These are phyloP conservation scores for Zele albiditarsus DNA, from an alignment of 2,888 invertebrate species.

Conservation along the genomic window DNA sequence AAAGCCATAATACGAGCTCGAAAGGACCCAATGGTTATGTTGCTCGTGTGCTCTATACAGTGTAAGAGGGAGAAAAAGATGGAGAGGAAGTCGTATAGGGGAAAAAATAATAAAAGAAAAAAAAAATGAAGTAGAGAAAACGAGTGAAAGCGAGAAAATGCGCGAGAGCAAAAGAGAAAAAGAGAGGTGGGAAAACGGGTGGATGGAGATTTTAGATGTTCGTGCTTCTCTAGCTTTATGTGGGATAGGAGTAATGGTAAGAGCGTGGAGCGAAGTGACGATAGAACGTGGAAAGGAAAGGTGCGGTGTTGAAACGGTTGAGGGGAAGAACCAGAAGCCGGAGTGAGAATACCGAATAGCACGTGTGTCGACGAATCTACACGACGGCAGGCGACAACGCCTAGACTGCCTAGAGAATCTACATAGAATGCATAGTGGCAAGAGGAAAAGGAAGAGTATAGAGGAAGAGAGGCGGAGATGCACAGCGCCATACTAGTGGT, in stretches of 20 bases:
- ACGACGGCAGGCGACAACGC: slow-evolving; percentile 23
- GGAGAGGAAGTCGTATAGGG: slow-evolving; percentile 18
- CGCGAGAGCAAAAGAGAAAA: slow-evolving; percentile 27
- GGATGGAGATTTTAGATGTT: slow-evolving; percentile 29
- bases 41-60: slow-evolving; percentile 8
- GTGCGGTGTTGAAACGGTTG: slow-evolving; percentile 15
- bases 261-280: slow-evolving; percentile 39
- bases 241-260: slow-evolving; percentile 36
- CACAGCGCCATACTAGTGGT: slow-evolving; percentile 45
- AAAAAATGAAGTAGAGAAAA: slow-evolving; percentile 30
- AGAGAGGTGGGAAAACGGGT: slow-evolving; percentile 7
- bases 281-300: slow-evolving; percentile 32
- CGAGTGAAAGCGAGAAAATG: slow-evolving; percentile 4
- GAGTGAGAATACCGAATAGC: slow-evolving; percentile 39
- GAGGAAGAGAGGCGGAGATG: slow-evolving; percentile 42
- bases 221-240: slow-evolving; percentile 32
- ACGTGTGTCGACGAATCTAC: slow-evolving; percentile 30
- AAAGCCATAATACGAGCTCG: slow-evolving; percentile 37
- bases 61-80: slow-evolving; percentile 30
- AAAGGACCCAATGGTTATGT: slow-evolving; percentile 23
- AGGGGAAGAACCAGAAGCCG: slow-evolving; percentile 17
- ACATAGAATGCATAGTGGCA: slow-evolving; percentile 17
- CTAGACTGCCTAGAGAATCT: slow-evolving; percentile 6
- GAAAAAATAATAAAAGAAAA: slow-evolving; percentile 22
- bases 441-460: slow-evolving; percentile 40